phyloP scores from a whole-genome alignment of 2,888 invertebrate species.

The Bombylius discolor region DNA sequence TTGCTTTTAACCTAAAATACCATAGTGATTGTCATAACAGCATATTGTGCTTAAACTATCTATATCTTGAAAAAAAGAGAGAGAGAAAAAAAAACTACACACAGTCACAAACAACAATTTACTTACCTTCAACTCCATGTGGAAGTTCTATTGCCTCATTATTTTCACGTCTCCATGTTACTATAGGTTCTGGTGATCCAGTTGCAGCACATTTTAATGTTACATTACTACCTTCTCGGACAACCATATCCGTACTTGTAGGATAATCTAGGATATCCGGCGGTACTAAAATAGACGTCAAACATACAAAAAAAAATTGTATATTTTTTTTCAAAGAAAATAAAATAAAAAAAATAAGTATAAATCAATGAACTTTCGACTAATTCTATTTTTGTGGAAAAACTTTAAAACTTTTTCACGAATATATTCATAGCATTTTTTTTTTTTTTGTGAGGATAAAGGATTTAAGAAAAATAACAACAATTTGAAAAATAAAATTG shows the following conservation, averaged over 20 bases:
- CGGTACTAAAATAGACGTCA: constrained; percentile 46
- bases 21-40: too few species aligned
- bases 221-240: constrained; percentile 75
- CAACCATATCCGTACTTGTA: constrained; percentile 75
- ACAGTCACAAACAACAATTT: constrained; percentile 6
- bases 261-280: constrained; percentile 77
- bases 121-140: constrained; percentile 56
- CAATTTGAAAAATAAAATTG: too few species aligned
- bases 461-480: too few species aligned
- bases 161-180: constrained; percentile 79
- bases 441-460: too few species aligned
- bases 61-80: too few species aligned
- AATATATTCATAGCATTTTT: neutral
- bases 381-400: too few species aligned
- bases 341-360: neutral
- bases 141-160: constrained; percentile 58
- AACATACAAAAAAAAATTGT: neutral
- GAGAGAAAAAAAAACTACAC: neutral
- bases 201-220: constrained; percentile 78
- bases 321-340: neutral
- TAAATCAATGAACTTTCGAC: neutral
- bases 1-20: too few species aligned
- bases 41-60: too few species aligned
- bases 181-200: constrained; percentile 74
- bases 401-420: too few species aligned